These are phyloP conservation scores for Procavia capensis DNA, from an alignment of 2,113 vertebrate species.

Conservation along the genomic window DNA sequence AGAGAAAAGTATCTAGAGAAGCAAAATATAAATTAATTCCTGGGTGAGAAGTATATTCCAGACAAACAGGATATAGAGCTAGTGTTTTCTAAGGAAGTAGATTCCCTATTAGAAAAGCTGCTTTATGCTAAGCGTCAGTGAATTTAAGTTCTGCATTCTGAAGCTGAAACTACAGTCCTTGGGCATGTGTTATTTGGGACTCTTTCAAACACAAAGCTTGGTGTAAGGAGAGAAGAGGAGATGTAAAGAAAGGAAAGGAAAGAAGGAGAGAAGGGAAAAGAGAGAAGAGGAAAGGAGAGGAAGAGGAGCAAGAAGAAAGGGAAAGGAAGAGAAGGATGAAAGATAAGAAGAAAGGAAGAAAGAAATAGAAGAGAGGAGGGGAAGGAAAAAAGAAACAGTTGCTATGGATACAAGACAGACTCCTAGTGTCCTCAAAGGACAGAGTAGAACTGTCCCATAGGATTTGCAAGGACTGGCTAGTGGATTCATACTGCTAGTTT, in stretches of 20 bases:
- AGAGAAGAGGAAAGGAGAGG: not conserved
- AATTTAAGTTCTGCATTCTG: not conserved
- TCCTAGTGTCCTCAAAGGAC: no score
- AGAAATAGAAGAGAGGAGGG: fast-evolving
- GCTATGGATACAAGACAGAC: no score
- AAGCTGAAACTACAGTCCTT: not conserved
- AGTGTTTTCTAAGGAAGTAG: not conserved
- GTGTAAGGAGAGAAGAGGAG: not conserved
- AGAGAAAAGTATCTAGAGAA: slow-evolving; percentile 41
- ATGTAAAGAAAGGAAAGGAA: not conserved
- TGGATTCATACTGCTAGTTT: no score
- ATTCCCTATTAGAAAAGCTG: not conserved
- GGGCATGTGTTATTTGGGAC: not conserved
- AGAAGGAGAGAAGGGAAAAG: not conserved
- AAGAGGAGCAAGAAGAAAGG: not conserved
- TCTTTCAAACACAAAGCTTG: not conserved
- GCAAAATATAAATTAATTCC: slow-evolving; percentile 9
- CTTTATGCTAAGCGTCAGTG: not conserved
- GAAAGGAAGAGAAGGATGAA: no score
- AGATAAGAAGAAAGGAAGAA: no score
- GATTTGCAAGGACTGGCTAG: no score
- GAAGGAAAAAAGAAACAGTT: fast-evolving
- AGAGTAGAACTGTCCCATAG: no score
- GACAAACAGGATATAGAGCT: not conserved
- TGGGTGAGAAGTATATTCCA: not conserved